These are phyloP conservation scores for Spicauda simplicius DNA, from an alignment of 2,888 invertebrate species.

Conservation along the genomic window DNA sequence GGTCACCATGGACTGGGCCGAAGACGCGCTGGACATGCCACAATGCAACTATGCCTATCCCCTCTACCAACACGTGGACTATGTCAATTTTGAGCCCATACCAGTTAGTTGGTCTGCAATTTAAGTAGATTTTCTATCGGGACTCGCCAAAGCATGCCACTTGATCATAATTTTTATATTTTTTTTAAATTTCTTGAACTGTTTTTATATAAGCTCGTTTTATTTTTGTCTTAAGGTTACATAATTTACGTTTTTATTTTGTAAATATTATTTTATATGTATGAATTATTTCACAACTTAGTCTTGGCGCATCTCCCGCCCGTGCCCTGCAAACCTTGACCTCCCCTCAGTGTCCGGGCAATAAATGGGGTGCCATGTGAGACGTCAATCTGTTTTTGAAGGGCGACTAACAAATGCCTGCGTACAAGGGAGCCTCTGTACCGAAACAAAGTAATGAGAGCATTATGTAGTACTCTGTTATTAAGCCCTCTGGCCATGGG, in stretches of 20 bases:
- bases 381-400: background rate
- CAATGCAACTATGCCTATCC: constrained; percentile 52
- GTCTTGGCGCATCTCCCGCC: background rate
- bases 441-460: background rate
- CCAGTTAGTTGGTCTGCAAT: constrained; percentile 67
- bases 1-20: constrained; percentile 58
- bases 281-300: background rate
- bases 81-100: constrained; percentile 70
- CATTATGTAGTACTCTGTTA: too few relatives aligned
- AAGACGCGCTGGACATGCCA: constrained; percentile 51
- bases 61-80: constrained; percentile 70
- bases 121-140: constrained; percentile 30
- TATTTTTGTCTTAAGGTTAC: background rate
- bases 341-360: background rate
- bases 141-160: constrained; percentile 54
- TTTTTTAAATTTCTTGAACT: background rate
- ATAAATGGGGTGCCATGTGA: background rate
- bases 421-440: background rate
- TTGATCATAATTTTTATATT: constrained; percentile 37
- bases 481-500: too few relatives aligned
- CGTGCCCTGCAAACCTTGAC: background rate
- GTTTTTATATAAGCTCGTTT: background rate
- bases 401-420: background rate
- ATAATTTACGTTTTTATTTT: background rate
- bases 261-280: background rate